These are phyloP conservation scores for Eulemur mongoz DNA, from an alignment of 2,797 vertebrate species.

Conservation along the genomic window DNA sequence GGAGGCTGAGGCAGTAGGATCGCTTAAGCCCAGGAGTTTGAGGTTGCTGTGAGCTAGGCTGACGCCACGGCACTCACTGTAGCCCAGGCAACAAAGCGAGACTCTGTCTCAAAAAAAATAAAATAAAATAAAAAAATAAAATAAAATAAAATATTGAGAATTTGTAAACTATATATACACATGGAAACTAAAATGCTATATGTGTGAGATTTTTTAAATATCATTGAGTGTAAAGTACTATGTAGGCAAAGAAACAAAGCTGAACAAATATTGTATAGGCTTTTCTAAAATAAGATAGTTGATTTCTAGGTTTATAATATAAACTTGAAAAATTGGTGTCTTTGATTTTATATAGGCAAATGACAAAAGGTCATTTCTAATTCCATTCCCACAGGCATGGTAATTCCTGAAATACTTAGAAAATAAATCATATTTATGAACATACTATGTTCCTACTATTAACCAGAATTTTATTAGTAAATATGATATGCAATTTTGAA, in stretches of 20 bases:
- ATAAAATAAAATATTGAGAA: slow-evolving; percentile 42
- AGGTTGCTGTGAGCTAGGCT: too few species aligned
- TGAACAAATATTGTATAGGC: neutral
- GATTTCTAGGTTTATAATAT: slow-evolving; percentile 48
- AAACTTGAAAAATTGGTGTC: slow-evolving; percentile 49
- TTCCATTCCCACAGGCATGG: slow-evolving; percentile 42
- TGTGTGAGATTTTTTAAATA: neutral
- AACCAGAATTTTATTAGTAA: neutral
- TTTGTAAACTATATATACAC: neutral
- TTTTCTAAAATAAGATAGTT: neutral
- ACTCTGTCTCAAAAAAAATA: too few species aligned
- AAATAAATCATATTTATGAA: slow-evolving; percentile 64
- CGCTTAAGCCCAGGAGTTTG: too few species aligned
- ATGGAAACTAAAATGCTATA: neutral
- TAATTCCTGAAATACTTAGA: slow-evolving; percentile 56
- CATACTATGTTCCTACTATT: neutral
- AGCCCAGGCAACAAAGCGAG: too few species aligned
- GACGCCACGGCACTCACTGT: too few species aligned
- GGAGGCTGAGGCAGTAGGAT: too few species aligned
- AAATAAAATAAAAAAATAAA: too few species aligned
- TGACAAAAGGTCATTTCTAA: slow-evolving; percentile 55
- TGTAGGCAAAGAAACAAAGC: slow-evolving; percentile 43
- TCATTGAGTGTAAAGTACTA: neutral
- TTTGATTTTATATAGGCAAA: slow-evolving; percentile 52
- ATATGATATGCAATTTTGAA: neutral